These are phyloP conservation scores for Mormyrops boulengeri DNA, from an alignment of 2,797 vertebrate species.

Conservation along the genomic window DNA sequence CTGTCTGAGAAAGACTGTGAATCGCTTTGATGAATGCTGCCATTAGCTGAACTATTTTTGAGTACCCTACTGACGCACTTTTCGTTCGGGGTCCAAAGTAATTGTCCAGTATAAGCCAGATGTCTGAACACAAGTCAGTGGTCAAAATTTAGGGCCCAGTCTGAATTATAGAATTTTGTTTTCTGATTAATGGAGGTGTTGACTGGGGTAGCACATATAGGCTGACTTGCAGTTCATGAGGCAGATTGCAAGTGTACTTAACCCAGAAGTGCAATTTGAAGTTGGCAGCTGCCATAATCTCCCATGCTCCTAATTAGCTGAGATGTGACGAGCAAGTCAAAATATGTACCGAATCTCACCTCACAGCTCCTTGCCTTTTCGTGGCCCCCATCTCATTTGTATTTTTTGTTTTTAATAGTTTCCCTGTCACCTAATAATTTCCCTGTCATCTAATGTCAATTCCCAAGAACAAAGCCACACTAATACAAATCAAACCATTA, in stretches of 20 bases:
- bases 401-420: neutral
- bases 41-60: neutral
- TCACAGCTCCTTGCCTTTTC: neutral
- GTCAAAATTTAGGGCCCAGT: neutral
- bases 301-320: neutral
- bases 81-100: neutral
- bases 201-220: neutral
- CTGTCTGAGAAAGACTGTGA: neutral
- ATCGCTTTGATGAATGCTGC: neutral
- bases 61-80: neutral
- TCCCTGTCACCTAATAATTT: neutral
- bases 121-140: neutral
- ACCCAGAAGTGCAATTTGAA: neutral
- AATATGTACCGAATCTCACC: neutral
- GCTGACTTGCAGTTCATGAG: neutral
- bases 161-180: neutral
- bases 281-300: neutral
- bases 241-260: neutral
- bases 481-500: neutral
- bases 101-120: neutral
- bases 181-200: neutral
- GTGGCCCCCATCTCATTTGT: neutral
- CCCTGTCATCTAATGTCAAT: neutral
- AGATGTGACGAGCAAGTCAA: neutral
- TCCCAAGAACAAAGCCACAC: neutral